Evolutionary conservation across 2,113 vertebrate genomes (phyloP), one percentile per base, ranked within the genome.

Genomic region (Caloenas nicobarica): DNA sequence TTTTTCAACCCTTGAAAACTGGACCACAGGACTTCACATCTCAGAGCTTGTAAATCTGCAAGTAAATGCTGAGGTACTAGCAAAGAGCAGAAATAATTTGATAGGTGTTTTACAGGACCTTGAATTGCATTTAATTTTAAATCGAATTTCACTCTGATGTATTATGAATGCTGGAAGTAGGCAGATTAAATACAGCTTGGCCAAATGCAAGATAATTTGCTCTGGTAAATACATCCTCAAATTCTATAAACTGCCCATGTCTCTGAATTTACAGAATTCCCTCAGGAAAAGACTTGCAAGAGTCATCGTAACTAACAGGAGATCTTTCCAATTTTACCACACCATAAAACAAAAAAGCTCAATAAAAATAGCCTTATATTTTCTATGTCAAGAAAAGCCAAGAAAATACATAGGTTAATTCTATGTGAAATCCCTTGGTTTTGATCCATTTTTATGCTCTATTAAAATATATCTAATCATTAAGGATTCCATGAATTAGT

Each of bases 41-140:
- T 85, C 14, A 38, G 21, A 83, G 8, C 18, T 54, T 74, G 38
- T 29, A 74, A 94, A 71, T 3, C 4, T 26, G 46, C 31, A 81
- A 51, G 9, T 38, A 81, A 72, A 68, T 48, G 34, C 11, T 74
- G 28, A 72, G 42, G 58, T 60, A 66, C 10, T 8, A 48, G 24
- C 5, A 74, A 78, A 66, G 26, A 74, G 16, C 12, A 85, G 29
- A 85, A 68, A 79, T 71, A 23, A 17, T 64, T 86, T 42, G 33
- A 62, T 11, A 86, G 18, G 25, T 71, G 17, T 21, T 81, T 90
- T 84, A 64, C 7, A 81, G 53, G 11, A 68, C 34, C 29, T 16
- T 62, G 72, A 88, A 88, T 6, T 85, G 31, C 14, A 82, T 46
- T 91, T 86, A 50, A 81, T 94, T 90, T 91, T 54, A 92, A 88